These are phyloP conservation scores for Hipparchia sbordonii DNA, from an alignment of 2,888 invertebrate genomes.

Conservation along the genomic window DNA sequence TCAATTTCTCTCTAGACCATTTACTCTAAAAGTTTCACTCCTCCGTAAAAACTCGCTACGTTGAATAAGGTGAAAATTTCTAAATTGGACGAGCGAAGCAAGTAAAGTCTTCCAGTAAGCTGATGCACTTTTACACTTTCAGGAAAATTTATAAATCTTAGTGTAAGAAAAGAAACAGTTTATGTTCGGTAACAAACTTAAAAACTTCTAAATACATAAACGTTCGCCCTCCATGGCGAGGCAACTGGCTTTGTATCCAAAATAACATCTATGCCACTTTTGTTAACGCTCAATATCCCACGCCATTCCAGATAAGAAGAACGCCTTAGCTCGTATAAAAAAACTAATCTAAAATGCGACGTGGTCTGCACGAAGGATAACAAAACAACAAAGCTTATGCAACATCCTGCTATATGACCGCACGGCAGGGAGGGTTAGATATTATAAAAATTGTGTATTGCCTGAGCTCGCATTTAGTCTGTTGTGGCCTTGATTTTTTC, in stretches of 20 bases:
- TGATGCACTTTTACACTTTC: slow-evolving; percentile 62
- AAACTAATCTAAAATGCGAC: slow-evolving; percentile 78
- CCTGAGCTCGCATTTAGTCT: slow-evolving; percentile 66
- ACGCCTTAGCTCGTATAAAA: slow-evolving; percentile 60
- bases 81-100: slow-evolving; percentile 57
- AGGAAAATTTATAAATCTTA: slow-evolving; percentile 43
- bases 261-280: slow-evolving; percentile 47
- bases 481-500: slow-evolving; percentile 78
- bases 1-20: slow-evolving; percentile 66
- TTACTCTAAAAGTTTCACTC: slow-evolving; percentile 68
- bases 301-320: slow-evolving; percentile 52
- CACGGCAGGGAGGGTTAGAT: slow-evolving; percentile 61
- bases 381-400: slow-evolving; percentile 81
- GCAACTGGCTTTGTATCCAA: slow-evolving; percentile 31
- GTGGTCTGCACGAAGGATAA: slow-evolving; percentile 69
- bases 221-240: slow-evolving; percentile 31
- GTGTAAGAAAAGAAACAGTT: slow-evolving; percentile 37
- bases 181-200: slow-evolving; percentile 37
- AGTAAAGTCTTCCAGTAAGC: slow-evolving; percentile 63
- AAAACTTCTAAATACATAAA: slow-evolving; percentile 38
- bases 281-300: slow-evolving; percentile 60
- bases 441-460: slow-evolving; percentile 63
- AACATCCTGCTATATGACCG: slow-evolving; percentile 76
- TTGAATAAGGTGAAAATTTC: slow-evolving; percentile 54
- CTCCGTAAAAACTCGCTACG: slow-evolving; percentile 48